Evolutionary conservation across 1,140 invertebrate genomes (phyloP), one percentile per base, ranked within the genome.

Genomic region (Polypedilum vanderplanki): DNA sequence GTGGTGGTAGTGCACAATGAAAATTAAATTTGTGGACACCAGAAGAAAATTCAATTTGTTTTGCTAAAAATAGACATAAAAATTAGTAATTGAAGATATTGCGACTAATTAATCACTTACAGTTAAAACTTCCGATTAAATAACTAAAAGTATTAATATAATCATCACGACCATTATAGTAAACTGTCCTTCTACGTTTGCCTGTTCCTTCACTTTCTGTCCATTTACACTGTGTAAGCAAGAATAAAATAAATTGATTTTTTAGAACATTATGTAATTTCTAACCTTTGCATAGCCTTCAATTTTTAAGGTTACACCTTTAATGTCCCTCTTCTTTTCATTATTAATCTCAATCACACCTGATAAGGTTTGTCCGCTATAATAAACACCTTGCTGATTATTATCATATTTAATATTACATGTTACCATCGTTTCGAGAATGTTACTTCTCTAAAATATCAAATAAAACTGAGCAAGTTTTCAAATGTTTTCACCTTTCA

Each of bases 101-200:
- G 24, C 24, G 2, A 33, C 24, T 33, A 33, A 33, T 57, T 57
- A 57, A 57, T 12, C 3, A 57, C 18, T 79, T 84, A 88, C 88
- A 86, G 76, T 83, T 83, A 77, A 84, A 84, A 65, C 87, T 87
- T 76, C 88, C 88, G 76, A 88, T 77, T 24, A 90, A 78, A 80
- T 88, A 89, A 79, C 88, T 90, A 74, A 88, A 85, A 70, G 87
- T 86, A 78, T 87, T 86, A 78, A 90, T 90, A 79, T 91, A 91
- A 79, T 89, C 87, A 79, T 91, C 90, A 78, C 88, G 83, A 1
- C 84, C 88, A 15, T 83, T 84, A 75, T 87, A 84, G 73, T 84
- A 81, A 46, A 88, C 83, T 85, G 41, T 86, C 85, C 77, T 86
- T 85, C 73, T 80, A 78, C 40, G 85, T 87, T 78, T 87, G 85